These are phyloP conservation scores for Mnemiopsis leidyi DNA, from an alignment of 37 sponge, comb jelly and placozoan genomes.

Conservation along the genomic window DNA sequence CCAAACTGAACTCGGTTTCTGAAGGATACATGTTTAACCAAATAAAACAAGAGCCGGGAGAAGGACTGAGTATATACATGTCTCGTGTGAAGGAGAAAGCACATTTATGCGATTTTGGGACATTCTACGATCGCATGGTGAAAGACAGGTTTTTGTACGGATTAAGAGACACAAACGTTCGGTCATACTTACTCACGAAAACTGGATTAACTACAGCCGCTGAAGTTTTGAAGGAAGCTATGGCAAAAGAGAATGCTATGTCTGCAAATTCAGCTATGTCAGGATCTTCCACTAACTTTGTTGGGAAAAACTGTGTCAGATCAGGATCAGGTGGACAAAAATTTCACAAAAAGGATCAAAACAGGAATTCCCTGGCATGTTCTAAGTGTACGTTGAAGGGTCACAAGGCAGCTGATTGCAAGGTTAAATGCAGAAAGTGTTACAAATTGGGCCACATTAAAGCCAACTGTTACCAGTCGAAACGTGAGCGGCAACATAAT, in stretches of 20 bases:
- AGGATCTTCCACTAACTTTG: no score
- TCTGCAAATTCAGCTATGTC: background rate
- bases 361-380: background rate
- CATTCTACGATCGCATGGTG: background rate
- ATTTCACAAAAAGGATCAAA: background rate
- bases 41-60: background rate
- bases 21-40: background rate
- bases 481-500: no score
- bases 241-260: constrained; percentile 1
- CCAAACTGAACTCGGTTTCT: background rate
- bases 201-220: background rate
- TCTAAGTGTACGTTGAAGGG: background rate
- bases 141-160: background rate
- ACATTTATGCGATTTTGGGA: background rate
- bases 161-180: background rate
- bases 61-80: background rate
- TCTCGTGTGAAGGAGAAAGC: constrained; percentile 1
- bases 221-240: background rate
- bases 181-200: background rate
- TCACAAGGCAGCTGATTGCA: constrained; percentile 1
- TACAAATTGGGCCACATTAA: background rate
- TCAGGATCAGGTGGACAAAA: background rate
- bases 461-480: background rate
- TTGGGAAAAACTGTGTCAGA: no score
- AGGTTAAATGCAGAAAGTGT: background rate